Evolutionary conservation across 2,797 vertebrate genomes (phyloP).

Genomic region (Adrianichthys oophorus): DNA sequence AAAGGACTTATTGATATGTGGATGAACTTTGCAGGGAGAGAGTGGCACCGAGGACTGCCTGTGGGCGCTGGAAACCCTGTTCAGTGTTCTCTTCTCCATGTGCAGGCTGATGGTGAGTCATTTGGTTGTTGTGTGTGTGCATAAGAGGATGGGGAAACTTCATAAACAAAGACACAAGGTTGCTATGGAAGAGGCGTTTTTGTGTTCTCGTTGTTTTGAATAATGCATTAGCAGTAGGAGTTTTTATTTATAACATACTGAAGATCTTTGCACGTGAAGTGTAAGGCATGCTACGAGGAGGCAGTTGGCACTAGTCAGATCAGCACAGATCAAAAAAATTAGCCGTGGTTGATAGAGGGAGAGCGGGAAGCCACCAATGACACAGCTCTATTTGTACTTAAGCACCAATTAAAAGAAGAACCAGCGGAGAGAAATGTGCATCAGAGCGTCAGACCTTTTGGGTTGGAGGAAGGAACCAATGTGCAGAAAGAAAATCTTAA

Average conservation of each 20-base stretch:
- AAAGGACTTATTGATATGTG: constrained; percentile 35
- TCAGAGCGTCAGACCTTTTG: constrained; percentile 12
- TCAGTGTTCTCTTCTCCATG: constrained; percentile 93
- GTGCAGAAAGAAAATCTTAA: constrained; percentile 20
- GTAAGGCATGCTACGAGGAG: constrained; percentile 33
- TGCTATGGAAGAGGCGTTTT: constrained; percentile 30
- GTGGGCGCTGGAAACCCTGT: constrained; percentile 93
- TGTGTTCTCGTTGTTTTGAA: constrained; percentile 39
- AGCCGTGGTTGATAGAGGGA: constrained; percentile 29
- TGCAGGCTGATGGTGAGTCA: constrained; percentile 96
- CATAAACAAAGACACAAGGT: constrained; percentile 32
- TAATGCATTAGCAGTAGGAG: constrained; percentile 63
- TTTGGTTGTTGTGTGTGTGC: constrained; percentile 29
- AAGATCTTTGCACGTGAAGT: constrained; percentile 57
- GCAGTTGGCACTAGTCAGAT: constrained; percentile 45
- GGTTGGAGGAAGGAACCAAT: constrained; percentile 39
- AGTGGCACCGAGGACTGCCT: constrained; percentile 90
- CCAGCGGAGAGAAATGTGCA: constrained; percentile 15
- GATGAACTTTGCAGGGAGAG: constrained; percentile 84
- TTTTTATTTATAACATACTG: constrained; percentile 66
- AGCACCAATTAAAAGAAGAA: neutral
- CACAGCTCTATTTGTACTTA: constrained; percentile 43
- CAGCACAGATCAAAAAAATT: constrained; percentile 63
- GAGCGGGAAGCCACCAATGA: constrained; percentile 30
- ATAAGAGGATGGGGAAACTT: constrained; percentile 23